These are phyloP conservation scores for Entomobrya proxima DNA, from an alignment of 2,888 invertebrate species.

Conservation along the genomic window DNA sequence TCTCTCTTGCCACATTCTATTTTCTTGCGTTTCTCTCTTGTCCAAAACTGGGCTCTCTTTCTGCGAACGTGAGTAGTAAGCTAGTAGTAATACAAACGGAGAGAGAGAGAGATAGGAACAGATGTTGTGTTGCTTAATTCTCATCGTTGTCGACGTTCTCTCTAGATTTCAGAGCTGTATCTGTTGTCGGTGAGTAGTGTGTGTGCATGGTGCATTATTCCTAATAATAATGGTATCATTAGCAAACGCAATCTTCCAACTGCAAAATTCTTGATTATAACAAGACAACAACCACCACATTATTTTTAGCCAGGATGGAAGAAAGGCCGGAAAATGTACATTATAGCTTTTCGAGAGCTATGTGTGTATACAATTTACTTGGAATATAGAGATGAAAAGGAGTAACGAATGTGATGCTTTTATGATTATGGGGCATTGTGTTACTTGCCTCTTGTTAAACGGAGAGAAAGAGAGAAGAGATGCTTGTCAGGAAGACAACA, in stretches of 20 bases:
- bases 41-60: constrained; percentile 6
- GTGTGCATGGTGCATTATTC: constrained; percentile 22
- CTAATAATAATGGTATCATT: constrained; percentile 25
- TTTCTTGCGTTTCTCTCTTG: not conserved
- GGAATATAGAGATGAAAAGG: not conserved
- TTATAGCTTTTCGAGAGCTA: not conserved
- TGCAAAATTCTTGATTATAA: constrained; percentile 62
- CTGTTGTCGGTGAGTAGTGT: not conserved
- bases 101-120: constrained; percentile 41
- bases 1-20: not conserved
- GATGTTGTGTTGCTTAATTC: constrained; percentile 62
- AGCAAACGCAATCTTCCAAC: constrained; percentile 40
- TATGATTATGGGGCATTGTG: constrained; percentile 31
- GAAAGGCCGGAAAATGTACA: not conserved
- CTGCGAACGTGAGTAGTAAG: not conserved
- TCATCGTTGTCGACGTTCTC: constrained; percentile 33
- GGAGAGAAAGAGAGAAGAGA: not conserved
- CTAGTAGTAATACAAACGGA: not conserved
- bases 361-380: not conserved
- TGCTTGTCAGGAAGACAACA: not conserved
- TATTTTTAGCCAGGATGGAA: constrained; percentile 32
- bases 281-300: constrained; percentile 26
- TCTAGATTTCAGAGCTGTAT: too few species aligned
- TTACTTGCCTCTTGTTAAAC: constrained; percentile 9
- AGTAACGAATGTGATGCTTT: constrained; percentile 1